Evolutionary conservation across 2,888 invertebrate species (phyloP), one percentile per base, ranked within the genome.

Genomic region (Rhimphoctona megacephalus): DNA sequence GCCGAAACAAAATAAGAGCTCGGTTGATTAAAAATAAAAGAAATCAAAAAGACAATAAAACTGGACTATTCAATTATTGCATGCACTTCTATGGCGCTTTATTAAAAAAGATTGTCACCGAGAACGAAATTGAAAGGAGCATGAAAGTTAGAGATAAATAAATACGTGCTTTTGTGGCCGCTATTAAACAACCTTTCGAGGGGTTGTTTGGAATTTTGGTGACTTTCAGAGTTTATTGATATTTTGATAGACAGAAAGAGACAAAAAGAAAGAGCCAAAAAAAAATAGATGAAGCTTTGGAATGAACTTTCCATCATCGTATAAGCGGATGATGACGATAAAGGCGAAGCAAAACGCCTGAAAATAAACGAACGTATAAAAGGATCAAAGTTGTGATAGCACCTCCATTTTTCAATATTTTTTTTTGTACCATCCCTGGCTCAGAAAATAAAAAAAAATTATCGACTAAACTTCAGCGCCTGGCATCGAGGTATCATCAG

Each of bases 311-410:
- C 72, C 70, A 54, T 72, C 78, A 46, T 78, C 64, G 64, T 22
- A 67, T 73, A 79, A 79, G 43, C 66, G 79, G 57, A 79, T 79
- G 57, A 79, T 73, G 72, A 79, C 46, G 43, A 76, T 61, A 61
- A 67, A 36, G n/a, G 43, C 11, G 64, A 7, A n/a, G 30, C 8
- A n/a, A 7, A 43, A 43, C 14, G 39, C 5, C 11, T 36, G n/a
- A 30, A 61, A 43, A 54, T 36, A 69, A 64, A 39, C 39, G 36
- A 78, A 54, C 14, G 22, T 46, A 61, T 25, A 9, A 66, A 73
- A 73, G 22, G 43, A 11, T 39, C 43, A 22, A 9, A 0, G 43
- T 33, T 22, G 43, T 22, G 39, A 67, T 39, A 22, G 67, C 57
- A 57, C 3, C 57, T 57, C 11, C 57, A 25, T 61, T 17, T 61